Percentiles rank a stretch among this genome's conserved stretches.
Conservation (phyloP, 2,113 vertebrate species). For the Elgaria multicarinata region DNA sequence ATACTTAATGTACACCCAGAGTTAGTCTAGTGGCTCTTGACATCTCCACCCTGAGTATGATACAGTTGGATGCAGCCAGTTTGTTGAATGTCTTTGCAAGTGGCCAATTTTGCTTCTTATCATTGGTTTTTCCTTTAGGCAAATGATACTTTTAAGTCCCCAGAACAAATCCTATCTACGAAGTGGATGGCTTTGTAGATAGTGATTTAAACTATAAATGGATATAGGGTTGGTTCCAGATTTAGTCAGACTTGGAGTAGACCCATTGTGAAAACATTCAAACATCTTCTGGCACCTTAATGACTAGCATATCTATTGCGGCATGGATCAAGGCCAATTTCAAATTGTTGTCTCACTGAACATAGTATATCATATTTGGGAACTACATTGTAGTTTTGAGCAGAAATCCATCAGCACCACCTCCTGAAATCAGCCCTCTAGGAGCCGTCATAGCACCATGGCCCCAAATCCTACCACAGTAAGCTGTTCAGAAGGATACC, state of each 20-base stretch:
- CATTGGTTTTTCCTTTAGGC: not conserved
- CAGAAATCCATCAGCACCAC: too few species aligned
- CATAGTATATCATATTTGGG: slow-evolving; percentile 17
- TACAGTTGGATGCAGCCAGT: not conserved
- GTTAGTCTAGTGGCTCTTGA: not conserved
- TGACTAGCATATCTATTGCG: not conserved
- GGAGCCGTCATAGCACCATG: too few species aligned
- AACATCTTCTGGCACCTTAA: not conserved
- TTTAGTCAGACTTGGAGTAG: too few species aligned
- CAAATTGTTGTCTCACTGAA: slow-evolving; percentile 39
- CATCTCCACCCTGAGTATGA: not conserved
- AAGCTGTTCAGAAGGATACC: too few species aligned
- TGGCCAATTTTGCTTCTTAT: not conserved
- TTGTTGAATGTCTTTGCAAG: not conserved
- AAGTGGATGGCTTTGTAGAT: slow-evolving; percentile 28
- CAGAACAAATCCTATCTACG: not conserved
- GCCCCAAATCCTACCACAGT: too few species aligned
- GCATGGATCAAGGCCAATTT: not conserved
- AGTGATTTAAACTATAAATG: slow-evolving; percentile 13
- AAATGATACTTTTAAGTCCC: not conserved
- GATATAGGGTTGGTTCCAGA: not conserved
- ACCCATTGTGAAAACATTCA: too few species aligned
- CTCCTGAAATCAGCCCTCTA: too few species aligned
- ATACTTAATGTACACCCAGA: not conserved
- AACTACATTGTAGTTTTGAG: slow-evolving; percentile 25